These are phyloP conservation scores for Malaclemys terrapin DNA, from an alignment of 2,113 vertebrate species.

Conservation along the genomic window DNA sequence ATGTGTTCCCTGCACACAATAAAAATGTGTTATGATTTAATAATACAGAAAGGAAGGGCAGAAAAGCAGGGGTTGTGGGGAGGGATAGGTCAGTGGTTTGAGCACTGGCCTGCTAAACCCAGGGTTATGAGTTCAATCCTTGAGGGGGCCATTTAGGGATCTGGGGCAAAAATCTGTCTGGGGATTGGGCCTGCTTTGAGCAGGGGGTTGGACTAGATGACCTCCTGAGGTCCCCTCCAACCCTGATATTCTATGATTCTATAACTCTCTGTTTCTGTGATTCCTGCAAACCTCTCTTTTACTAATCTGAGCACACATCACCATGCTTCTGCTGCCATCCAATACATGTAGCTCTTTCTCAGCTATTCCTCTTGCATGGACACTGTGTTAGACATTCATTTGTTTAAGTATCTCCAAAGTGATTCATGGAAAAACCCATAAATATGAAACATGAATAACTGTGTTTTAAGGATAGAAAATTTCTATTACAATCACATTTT, in stretches of 20 bases:
- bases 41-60: not conserved
- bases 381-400: not conserved
- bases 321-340: not conserved
- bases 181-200: no score
- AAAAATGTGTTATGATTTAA: not conserved
- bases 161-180: no score
- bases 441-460: not conserved
- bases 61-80: not conserved
- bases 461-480: constrained; percentile 17
- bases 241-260: no score
- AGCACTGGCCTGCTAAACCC: no score
- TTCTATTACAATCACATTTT: constrained; percentile 8
- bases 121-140: no score
- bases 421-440: not conserved
- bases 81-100: no score
- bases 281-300: not conserved
- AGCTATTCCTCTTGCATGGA: not conserved
- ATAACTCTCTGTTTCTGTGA: not conserved
- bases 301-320: not conserved
- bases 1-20: not conserved
- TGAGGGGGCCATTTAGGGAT: no score
- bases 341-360: not conserved
- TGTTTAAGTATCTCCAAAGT: constrained; percentile 18
- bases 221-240: no score
- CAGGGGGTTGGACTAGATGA: no score